A percentile compares a stretch with the other conserved stretches of the same genome.
These are phyloP conservation scores for Goniozus legneri DNA, from an alignment of 1,140 invertebrate species.

Conservation along the genomic window DNA sequence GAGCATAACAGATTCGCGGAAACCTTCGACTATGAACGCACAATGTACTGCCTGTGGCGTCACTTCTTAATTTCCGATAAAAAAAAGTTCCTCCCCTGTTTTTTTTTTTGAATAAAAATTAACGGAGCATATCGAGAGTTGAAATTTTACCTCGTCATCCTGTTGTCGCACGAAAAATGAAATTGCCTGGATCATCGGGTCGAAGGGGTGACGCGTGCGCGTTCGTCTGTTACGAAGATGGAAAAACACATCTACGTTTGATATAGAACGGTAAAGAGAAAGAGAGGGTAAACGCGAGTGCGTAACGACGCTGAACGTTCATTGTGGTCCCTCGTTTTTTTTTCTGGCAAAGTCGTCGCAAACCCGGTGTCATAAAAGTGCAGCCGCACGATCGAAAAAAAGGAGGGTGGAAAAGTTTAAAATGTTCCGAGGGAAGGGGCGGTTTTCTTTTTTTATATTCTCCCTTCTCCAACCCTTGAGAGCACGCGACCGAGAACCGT, in stretches of 20 bases:
- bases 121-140: too few species aligned
- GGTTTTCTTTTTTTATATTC: not conserved
- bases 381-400: slow-evolving; percentile 11
- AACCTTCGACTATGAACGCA: too few species aligned
- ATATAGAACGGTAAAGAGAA: too few species aligned
- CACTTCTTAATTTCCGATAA: too few species aligned
- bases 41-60: too few species aligned
- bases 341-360: slow-evolving; percentile 9
- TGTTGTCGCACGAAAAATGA: not conserved
- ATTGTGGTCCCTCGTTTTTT: slow-evolving; percentile 18
- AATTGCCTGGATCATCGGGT: slow-evolving; percentile 9
- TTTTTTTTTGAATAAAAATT: too few species aligned
- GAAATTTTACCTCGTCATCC: too few species aligned
- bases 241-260: too few species aligned
- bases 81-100: too few species aligned
- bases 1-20: too few species aligned
- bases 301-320: slow-evolving; percentile 36
- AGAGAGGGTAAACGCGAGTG: too few species aligned
- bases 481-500: not conserved
- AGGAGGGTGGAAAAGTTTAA: slow-evolving; percentile 42
- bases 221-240: slow-evolving; percentile 33
- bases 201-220: slow-evolving; percentile 27
- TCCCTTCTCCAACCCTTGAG: not conserved
- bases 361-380: slow-evolving; percentile 29
- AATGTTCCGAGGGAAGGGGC: slow-evolving; percentile 46